phyloP scores from a whole-genome alignment of 2,888 invertebrate species.

The Odontocerum albicorne region DNA sequence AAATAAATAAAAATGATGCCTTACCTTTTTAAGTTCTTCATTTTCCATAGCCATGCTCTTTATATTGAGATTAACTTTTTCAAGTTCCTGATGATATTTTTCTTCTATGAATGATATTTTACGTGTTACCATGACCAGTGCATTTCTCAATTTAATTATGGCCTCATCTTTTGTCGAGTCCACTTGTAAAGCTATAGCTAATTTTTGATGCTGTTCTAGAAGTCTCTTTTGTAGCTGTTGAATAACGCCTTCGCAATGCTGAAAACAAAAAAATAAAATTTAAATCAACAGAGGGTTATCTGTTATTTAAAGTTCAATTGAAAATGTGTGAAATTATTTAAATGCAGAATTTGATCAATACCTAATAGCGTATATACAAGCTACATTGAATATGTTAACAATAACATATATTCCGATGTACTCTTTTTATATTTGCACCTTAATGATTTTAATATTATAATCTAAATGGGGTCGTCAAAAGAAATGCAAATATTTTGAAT shows the following conservation, averaged over 20 bases:
- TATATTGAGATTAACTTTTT: conserved; percentile 57
- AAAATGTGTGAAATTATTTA: neutral
- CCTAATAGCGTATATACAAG: no score
- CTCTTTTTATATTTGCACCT: no score
- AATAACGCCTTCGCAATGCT: conserved; percentile 79
- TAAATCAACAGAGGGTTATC: no score
- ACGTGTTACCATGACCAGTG: conserved; percentile 59
- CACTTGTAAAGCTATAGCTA: conserved; percentile 77
- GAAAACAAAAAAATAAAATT: conserved; percentile 38
- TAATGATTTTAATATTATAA: no score
- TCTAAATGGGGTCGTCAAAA: no score
- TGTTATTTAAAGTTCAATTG: conserved; percentile 12
- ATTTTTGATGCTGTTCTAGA: conserved; percentile 75
- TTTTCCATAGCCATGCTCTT: conserved; percentile 50
- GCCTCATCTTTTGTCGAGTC: conserved; percentile 75
- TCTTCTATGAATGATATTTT: conserved; percentile 53
- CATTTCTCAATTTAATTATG: conserved; percentile 64
- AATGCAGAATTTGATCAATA: no score
- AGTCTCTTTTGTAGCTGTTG: conserved; percentile 72
- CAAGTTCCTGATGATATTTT: conserved; percentile 51
- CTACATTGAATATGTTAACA: no score
- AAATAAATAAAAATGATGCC: no score
- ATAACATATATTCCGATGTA: no score
- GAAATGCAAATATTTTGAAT: no score
- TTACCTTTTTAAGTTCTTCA: conserved; percentile 53